phyloP scores from a whole-genome alignment of 2,888 invertebrate species.

The Steinernema scapterisci region DNA sequence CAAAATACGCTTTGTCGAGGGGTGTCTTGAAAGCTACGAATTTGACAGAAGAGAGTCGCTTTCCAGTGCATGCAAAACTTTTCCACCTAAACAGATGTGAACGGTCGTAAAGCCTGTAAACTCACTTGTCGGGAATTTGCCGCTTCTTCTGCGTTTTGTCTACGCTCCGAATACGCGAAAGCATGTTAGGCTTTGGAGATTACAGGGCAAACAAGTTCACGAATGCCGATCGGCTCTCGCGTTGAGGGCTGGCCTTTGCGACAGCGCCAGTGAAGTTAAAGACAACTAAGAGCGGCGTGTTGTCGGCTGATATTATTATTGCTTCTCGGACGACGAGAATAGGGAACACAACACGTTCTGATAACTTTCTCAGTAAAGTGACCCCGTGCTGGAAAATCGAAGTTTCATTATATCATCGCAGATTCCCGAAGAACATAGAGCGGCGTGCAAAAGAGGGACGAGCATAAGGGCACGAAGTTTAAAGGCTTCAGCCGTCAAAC shows the following conservation, averaged over 20 bases:
- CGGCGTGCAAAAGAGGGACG: background rate
- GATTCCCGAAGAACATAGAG: too few species aligned
- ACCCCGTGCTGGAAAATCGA: background rate
- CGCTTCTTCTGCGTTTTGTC: slow-evolving; percentile 6
- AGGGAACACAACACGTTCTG: slow-evolving; percentile 8
- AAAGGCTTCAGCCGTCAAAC: background rate
- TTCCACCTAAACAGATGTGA: slow-evolving; percentile 70
- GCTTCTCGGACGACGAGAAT: slow-evolving; percentile 23
- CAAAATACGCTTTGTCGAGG: slow-evolving; percentile 58
- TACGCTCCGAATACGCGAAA: background rate
- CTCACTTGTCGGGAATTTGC: slow-evolving; percentile 23
- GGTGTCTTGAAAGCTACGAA: slow-evolving; percentile 81
- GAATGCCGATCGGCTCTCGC: background rate
- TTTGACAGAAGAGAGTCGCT: slow-evolving; percentile 75
- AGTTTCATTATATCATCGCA: too few species aligned
- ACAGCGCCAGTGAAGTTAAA: background rate
- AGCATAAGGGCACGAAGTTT: background rate
- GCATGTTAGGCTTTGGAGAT: background rate
- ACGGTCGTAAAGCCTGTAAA: too few species aligned
- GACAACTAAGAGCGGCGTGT: slow-evolving; percentile 11
- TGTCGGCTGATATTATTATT: slow-evolving; percentile 27
- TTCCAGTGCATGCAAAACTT: slow-evolving; percentile 71
- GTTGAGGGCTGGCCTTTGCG: slow-evolving; percentile 12
- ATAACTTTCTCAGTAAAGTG: background rate
- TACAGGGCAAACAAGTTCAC: background rate